Conservation (phyloP, 2,113 vertebrate species). For the Struthidea cinerea region DNA sequence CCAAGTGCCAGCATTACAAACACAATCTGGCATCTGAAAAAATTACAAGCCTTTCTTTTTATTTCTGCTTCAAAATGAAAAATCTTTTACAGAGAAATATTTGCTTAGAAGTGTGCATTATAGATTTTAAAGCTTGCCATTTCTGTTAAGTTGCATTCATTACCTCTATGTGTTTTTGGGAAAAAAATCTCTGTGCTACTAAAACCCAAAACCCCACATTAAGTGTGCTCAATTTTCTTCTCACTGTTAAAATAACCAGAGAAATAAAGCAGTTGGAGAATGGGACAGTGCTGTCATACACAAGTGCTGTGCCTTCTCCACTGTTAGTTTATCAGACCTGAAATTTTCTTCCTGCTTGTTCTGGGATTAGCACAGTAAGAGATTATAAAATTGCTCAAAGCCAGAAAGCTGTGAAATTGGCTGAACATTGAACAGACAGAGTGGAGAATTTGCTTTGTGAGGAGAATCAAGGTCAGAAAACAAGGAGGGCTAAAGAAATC, state of each 20-base stretch:
- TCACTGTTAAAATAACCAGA: neutral
- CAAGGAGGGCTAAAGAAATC: neutral
- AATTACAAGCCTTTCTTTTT: neutral
- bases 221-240: neutral
- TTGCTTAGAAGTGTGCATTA: neutral
- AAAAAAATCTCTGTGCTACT: neutral
- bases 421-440: neutral
- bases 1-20: neutral
- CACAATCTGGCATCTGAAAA: neutral
- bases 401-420: conserved; percentile 35
- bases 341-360: conserved; percentile 27
- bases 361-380: conserved; percentile 10
- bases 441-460: neutral
- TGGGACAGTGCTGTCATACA: neutral
- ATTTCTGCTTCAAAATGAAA: neutral
- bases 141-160: neutral
- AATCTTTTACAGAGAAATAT: neutral
- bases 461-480: neutral
- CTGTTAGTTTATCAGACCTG: neutral
- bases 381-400: neutral
- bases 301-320: neutral
- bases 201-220: neutral
- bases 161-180: neutral
- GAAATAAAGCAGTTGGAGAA: neutral
- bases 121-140: neutral